These are phyloP conservation scores for Oostethus manadensis DNA, from an alignment of 2,113 vertebrate genomes.

Conservation along the genomic window DNA sequence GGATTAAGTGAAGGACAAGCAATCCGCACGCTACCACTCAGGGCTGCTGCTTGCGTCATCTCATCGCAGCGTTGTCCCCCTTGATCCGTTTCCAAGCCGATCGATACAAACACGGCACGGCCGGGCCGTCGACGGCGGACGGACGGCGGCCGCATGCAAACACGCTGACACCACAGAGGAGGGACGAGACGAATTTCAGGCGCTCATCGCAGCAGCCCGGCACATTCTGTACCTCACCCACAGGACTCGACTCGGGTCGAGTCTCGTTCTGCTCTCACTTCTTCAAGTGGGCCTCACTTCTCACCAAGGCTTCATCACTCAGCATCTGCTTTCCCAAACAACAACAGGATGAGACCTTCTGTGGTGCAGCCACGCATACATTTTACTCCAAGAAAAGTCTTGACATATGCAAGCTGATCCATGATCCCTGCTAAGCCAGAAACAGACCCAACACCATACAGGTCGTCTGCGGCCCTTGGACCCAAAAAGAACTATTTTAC, in stretches of 20 bases:
- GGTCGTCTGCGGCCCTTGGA: no score
- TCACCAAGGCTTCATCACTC: slow-evolving; percentile 26
- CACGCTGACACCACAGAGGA: neutral
- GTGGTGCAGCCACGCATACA: no score
- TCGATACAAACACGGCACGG: neutral
- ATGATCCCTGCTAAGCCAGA: no score
- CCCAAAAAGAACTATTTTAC: no score
- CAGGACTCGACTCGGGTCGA: slow-evolving; percentile 12
- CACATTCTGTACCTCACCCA: slow-evolving; percentile 49
- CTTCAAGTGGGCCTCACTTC: slow-evolving; percentile 14
- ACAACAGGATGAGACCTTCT: slow-evolving; percentile 48
- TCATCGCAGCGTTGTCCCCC: slow-evolving; percentile 19
- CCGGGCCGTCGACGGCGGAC: slow-evolving; percentile 3
- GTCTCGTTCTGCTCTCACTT: slow-evolving; percentile 8
- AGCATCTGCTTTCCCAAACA: slow-evolving; percentile 29
- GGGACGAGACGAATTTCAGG: slow-evolving; percentile 9
- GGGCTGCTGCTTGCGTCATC: slow-evolving; percentile 35
- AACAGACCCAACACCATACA: no score
- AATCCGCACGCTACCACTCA: slow-evolving; percentile 38
- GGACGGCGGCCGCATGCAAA: slow-evolving; percentile 9
- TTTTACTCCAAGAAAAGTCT: no score
- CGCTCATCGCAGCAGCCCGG: slow-evolving; percentile 33
- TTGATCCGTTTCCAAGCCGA: slow-evolving; percentile 17
- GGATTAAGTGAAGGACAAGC: slow-evolving; percentile 38
- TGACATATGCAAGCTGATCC: no score